These are phyloP conservation scores for Drosophila carrolli DNA, from an alignment of 1,140 invertebrate genomes.

Conservation along the genomic window DNA sequence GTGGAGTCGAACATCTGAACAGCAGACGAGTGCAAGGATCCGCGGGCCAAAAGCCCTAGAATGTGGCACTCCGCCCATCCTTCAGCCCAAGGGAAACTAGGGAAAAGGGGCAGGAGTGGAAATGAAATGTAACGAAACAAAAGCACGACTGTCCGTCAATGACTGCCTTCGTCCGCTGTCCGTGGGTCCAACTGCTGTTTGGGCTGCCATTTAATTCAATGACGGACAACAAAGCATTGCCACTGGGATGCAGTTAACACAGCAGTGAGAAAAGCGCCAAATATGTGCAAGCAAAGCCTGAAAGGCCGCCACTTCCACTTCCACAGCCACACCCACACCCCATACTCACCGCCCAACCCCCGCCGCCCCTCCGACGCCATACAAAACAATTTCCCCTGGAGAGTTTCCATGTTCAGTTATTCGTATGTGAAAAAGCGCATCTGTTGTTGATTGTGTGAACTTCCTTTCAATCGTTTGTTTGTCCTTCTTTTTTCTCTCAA, in stretches of 20 bases:
- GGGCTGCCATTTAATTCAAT: constrained; percentile 76
- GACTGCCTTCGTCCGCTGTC: constrained; percentile 1
- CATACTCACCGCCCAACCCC: background rate
- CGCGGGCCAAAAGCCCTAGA: constrained; percentile 7
- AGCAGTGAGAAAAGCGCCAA: constrained; percentile 37
- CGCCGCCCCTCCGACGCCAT: constrained; percentile 36
- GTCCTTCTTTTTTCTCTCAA: constrained; percentile 36
- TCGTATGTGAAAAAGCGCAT: constrained; percentile 82
- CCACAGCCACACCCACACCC: constrained; percentile 10
- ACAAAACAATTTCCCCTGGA: constrained; percentile 81
- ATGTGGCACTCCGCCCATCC: background rate
- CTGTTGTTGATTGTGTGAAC: constrained; percentile 81
- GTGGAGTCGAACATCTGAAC: constrained; percentile 35
- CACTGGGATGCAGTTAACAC: constrained; percentile 59
- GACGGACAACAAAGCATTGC: constrained; percentile 74
- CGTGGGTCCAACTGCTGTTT: constrained; percentile 26
- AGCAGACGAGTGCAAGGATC: constrained; percentile 32
- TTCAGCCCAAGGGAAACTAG: constrained; percentile 2
- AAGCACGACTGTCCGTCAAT: constrained; percentile 27
- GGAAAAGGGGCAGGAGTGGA: constrained; percentile 4
- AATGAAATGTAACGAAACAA: constrained; percentile 23
- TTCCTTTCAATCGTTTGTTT: constrained; percentile 82
- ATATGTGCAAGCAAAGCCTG: constrained; percentile 46
- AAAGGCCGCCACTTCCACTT: constrained; percentile 13
- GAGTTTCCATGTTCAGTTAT: constrained; percentile 80